phyloP scores from a whole-genome alignment of 2,888 invertebrate genomes.

The Yponomeuta plumbellus region DNA sequence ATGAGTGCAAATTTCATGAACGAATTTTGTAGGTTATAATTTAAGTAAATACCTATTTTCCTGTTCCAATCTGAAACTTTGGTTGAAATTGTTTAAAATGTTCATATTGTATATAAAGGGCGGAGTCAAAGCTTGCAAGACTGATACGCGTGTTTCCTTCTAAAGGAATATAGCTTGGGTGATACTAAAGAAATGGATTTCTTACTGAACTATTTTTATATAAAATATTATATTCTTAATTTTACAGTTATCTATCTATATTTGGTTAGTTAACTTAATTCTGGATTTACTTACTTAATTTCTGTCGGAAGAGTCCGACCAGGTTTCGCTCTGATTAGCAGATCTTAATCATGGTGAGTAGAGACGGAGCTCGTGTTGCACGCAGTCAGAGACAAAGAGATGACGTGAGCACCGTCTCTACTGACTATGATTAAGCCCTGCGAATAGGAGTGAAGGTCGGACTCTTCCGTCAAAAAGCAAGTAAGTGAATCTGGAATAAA shows the following conservation, averaged over 20 bases:
- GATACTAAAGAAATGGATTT: constrained; percentile 44
- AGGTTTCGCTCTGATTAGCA: no score
- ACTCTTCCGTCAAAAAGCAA: no score
- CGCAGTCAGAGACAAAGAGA: no score
- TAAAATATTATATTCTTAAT: constrained; percentile 29
- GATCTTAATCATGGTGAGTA: no score
- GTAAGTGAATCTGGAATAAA: no score
- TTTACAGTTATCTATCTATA: background rate
- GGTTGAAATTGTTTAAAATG: background rate
- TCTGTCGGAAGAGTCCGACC: no score
- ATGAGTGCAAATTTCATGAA: background rate
- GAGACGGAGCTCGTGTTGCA: no score
- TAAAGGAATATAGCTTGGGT: constrained; percentile 54
- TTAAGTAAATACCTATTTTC: constrained; percentile 28
- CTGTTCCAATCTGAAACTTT: constrained; percentile 18
- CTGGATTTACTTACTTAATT: no score
- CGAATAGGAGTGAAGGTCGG: no score
- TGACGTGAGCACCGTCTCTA: no score
- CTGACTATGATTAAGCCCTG: no score
- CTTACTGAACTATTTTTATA: constrained; percentile 59
- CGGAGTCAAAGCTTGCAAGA: constrained; percentile 66
- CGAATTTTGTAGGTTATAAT: background rate
- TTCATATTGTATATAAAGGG: constrained; percentile 24
- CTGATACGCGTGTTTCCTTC: constrained; percentile 62
- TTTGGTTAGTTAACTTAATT: background rate